Evolutionary conservation across 1,140 invertebrate genomes (phyloP).

Genomic region (Lasioglossum baleicum): DNA sequence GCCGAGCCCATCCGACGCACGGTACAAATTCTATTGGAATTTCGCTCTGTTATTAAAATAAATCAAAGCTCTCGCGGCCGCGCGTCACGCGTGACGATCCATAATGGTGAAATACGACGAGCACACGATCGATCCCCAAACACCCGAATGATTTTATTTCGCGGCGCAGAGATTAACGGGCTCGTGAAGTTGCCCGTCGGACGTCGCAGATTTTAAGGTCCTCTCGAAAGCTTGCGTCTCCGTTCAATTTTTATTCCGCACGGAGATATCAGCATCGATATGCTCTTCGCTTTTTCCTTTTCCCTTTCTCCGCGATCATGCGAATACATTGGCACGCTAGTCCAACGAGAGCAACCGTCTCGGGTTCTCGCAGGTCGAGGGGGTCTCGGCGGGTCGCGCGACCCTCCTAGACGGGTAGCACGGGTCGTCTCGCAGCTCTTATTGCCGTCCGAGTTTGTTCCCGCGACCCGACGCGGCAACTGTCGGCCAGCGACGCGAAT

Average conservation of each 20-base stretch:
- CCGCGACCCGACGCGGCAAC: background rate
- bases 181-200: background rate
- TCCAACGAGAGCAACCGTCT: background rate
- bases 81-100: constrained; percentile 37
- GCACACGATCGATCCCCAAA: constrained; percentile 40
- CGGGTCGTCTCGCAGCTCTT: constrained; percentile 11
- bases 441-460: constrained; percentile 5
- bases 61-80: constrained; percentile 32
- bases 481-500: constrained; percentile 21
- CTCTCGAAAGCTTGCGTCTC: background rate
- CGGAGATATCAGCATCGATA: no score
- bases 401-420: background rate
- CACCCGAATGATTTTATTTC: constrained; percentile 32
- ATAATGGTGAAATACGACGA: constrained; percentile 56
- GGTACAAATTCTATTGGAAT: constrained; percentile 26
- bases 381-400: background rate
- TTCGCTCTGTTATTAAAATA: constrained; percentile 36
- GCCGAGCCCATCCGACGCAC: background rate
- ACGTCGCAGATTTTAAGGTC: background rate
- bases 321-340: no score
- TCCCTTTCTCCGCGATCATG: no score
- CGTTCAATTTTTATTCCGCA: no score
- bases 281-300: no score
- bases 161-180: constrained; percentile 19
- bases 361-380: background rate